phyloP scores from a whole-genome alignment of 2,888 invertebrate genomes.

The Pseudococcus viburni region DNA sequence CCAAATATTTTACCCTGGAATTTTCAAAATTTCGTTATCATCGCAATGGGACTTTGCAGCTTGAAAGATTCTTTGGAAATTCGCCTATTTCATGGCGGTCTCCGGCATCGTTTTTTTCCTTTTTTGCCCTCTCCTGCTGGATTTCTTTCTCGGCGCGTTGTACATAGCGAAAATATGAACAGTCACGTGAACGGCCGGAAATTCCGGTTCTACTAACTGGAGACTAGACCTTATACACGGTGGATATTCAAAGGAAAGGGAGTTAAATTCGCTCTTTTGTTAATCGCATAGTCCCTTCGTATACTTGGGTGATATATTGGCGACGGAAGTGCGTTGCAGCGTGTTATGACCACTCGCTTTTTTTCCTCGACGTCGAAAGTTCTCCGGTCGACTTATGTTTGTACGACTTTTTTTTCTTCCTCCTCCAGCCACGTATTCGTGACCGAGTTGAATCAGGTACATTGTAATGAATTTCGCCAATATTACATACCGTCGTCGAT shows the following conservation, averaged over 20 bases:
- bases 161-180: constrained; percentile 57
- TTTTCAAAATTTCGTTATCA: no score
- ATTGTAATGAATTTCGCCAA: constrained; percentile 8
- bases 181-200: constrained; percentile 65
- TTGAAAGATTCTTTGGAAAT: not conserved
- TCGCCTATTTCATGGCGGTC: not conserved
- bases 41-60: no score
- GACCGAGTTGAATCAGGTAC: constrained; percentile 22
- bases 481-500: not conserved
- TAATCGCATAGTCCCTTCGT: constrained; percentile 54
- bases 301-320: constrained; percentile 57
- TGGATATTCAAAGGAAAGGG: constrained; percentile 51
- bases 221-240: constrained; percentile 57
- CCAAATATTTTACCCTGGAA: no score
- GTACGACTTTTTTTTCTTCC: not conserved
- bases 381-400: constrained; percentile 16
- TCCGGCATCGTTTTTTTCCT: not conserved
- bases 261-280: constrained; percentile 56
- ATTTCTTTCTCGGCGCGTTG: constrained; percentile 3
- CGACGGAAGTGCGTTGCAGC: constrained; percentile 60
- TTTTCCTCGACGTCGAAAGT: not conserved
- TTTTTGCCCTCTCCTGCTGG: not conserved
- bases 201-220: constrained; percentile 64
- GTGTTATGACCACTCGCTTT: constrained; percentile 62
- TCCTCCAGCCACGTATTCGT: not conserved